Evolutionary conservation across 2,113 vertebrate genomes (phyloP).

Genomic region (Miniopterus natalensis): DNA sequence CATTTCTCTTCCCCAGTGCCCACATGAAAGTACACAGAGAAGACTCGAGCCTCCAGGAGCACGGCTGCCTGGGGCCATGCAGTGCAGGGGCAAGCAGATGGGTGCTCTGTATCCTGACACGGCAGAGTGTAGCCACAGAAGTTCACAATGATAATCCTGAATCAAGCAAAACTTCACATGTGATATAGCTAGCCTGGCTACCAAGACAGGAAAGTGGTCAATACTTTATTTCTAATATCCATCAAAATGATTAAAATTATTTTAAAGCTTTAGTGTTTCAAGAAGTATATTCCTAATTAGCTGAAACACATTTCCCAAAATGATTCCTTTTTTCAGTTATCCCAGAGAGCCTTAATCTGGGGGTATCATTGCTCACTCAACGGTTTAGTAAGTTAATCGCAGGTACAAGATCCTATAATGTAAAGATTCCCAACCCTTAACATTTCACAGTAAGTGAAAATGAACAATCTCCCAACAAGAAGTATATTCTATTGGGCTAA

Average conservation of each 20-base stretch:
- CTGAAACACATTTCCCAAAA: neutral
- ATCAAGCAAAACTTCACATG: neutral
- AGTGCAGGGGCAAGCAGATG: neutral
- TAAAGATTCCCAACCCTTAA: neutral
- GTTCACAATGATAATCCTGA: neutral
- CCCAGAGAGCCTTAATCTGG: neutral
- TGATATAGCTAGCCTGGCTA: too few species aligned
- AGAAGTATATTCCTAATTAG: neutral
- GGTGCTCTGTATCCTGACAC: too few species aligned
- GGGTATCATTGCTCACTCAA: neutral
- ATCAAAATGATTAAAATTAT: neutral
- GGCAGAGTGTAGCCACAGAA: neutral
- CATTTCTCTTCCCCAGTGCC: neutral
- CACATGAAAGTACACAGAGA: neutral
- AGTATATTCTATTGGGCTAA: neutral
- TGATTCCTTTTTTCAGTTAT: constrained; percentile 8
- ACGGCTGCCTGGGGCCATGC: neutral
- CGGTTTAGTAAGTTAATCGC: neutral
- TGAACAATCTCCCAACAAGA: neutral
- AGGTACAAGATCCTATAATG: neutral
- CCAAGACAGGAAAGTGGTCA: neutral
- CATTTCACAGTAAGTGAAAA: neutral
- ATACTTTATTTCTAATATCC: constrained; percentile 23
- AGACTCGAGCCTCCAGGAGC: neutral
- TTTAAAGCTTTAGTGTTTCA: constrained; percentile 16